Evolutionary conservation across 1,140 invertebrate species (phyloP).

Genomic region (Manduca sexta): DNA sequence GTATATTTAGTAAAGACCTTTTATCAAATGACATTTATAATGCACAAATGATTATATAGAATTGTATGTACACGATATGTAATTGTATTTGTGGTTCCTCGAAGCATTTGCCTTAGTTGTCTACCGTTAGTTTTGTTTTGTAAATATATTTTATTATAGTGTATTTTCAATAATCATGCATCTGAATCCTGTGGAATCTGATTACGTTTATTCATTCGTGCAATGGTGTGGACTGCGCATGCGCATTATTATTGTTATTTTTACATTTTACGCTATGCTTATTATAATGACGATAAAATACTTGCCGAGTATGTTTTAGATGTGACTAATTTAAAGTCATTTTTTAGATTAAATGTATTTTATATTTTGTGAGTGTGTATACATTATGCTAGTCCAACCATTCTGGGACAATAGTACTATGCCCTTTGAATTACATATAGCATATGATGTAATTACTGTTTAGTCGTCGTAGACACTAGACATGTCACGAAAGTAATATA

Average conservation of each 20-base stretch:
- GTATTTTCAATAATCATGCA: background rate
- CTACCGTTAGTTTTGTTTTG: constrained; percentile 14
- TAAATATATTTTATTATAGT: constrained; percentile 6
- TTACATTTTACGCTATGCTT: background rate
- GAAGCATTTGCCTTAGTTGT: constrained; percentile 41
- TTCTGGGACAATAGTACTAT: constrained; percentile 8
- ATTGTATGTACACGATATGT: background rate
- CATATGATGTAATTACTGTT: no score
- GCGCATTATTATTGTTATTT: background rate
- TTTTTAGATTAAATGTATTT: constrained; percentile 20
- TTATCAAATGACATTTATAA: constrained; percentile 6
- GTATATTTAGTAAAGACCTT: constrained; percentile 8
- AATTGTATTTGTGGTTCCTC: constrained; percentile 40
- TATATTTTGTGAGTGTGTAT: constrained; percentile 4
- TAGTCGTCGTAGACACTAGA: no score
- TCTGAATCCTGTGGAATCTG: constrained; percentile 3
- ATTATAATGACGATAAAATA: constrained; percentile 5
- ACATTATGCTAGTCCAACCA: constrained; percentile 27
- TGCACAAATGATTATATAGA: constrained; percentile 3
- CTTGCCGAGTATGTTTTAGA: constrained; percentile 8
- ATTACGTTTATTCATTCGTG: constrained; percentile 1
- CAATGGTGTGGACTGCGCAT: background rate
- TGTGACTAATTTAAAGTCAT: constrained; percentile 12
- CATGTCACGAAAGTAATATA: no score
- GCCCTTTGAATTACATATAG: background rate